Conservation (phyloP, 2,113 vertebrate genomes). For the Elanus axillaris region DNA sequence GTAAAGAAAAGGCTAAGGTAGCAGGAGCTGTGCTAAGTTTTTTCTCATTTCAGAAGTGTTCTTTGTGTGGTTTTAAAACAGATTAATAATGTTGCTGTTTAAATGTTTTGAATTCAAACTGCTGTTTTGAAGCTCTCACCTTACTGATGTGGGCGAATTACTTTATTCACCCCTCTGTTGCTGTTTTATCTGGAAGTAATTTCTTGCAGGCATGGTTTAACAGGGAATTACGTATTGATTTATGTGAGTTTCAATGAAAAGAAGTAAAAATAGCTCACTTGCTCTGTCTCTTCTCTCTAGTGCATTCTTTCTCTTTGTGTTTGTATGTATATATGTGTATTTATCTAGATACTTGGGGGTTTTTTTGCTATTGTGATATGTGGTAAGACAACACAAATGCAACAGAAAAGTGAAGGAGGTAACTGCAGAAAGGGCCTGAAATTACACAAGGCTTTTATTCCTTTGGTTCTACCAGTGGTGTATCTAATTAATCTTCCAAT, state of each 20-base stretch:
- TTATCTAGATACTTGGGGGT: neutral
- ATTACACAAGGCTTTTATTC: neutral
- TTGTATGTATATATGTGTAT: neutral
- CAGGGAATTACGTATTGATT: neutral
- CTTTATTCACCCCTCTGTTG: neutral
- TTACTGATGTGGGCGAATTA: neutral
- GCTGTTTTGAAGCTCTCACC: neutral
- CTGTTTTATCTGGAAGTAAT: neutral
- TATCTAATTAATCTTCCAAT: neutral
- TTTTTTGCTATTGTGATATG: neutral
- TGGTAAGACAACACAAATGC: neutral
- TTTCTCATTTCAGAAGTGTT: neutral
- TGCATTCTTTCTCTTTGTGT: neutral
- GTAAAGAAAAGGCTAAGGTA: neutral
- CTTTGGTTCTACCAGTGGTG: neutral
- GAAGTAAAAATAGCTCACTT: neutral
- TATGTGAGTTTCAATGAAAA: neutral
- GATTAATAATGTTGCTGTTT: neutral
- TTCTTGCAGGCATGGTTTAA: neutral
- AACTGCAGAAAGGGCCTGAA: neutral
- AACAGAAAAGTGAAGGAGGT: neutral
- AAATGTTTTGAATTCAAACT: neutral
- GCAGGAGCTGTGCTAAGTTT: neutral
- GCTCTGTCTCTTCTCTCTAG: neutral
- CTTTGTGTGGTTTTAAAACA: neutral